Base-by-base conservation (phyloP, 2,888 invertebrate species). In the Acanthopleura granulata region DNA sequence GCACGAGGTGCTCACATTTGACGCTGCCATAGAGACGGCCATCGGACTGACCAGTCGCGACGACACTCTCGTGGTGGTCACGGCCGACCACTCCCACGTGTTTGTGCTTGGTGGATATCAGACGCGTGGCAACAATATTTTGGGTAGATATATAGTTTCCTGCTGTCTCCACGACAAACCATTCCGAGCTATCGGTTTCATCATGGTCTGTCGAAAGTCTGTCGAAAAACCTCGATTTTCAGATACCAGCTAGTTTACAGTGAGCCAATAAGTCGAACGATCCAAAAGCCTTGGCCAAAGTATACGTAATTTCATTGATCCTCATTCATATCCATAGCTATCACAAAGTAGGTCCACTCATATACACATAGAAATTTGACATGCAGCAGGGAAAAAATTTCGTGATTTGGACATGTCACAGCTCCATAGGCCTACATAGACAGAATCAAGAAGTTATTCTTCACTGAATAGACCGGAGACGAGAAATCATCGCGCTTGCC, bases 1-100 rank as follows among this genome's bases (percentile, higher is more conserved):
- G 0, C 94, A 94, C 81, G 97, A 97, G 88, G 94, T 95, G 0
- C 92, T 95, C 77, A 94, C 94, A 85, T 93, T 98, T 86, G 93
- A 94, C 50, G 92, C 94, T 81, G 94, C 96, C 0, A 92, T 95
- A 18, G 86, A 92, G 78, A 91, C 90, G 82, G 94, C 95, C 0
- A 87, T 91, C 74, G 88, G 92, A 16, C 84, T 94, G 80, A 22
- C 93, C 0, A 91, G 91, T 74, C 90, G 91, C 22, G 90, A 93
- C 66, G 95, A 96, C 30, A 96, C 96, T 0, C 90, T 97, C 1
- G 94, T 96, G 30, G 93, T 96, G 0, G 95, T 90, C 18, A 91
- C 91, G 3, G 90, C 91, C 14, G 91, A 91, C 78, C 91, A 91
- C 78, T 89, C 90, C 0, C 91, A 91, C 78, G 84, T 84, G 14